phyloP scores from a whole-genome alignment of 2,797 vertebrate genomes.

The Euthynnus affinis region DNA sequence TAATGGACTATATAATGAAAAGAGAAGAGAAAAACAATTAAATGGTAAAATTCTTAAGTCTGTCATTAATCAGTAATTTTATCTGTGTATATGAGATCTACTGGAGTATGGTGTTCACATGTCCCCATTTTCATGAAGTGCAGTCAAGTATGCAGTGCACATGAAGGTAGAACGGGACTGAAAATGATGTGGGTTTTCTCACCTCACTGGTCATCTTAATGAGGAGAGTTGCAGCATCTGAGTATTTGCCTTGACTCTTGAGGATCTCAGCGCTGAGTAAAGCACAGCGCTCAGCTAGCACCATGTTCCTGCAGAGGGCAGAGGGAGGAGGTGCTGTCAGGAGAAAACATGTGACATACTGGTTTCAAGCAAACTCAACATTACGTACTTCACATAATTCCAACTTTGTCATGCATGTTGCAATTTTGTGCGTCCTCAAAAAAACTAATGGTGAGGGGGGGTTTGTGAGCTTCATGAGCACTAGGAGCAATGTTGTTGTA shows the following conservation, averaged over 20 bases:
- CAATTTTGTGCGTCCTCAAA: neutral
- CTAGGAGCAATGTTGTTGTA: neutral
- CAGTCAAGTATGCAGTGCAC: neutral
- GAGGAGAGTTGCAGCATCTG: constrained; percentile 95
- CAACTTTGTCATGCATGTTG: neutral
- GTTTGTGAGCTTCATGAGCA: neutral
- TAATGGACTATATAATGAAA: no score
- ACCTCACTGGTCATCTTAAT: constrained; percentile 99
- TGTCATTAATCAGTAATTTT: neutral
- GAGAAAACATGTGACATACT: neutral
- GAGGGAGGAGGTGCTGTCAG: neutral
- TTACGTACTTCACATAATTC: neutral
- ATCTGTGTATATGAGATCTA: neutral
- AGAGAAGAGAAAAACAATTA: neutral
- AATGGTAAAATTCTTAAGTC: neutral
- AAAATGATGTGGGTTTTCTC: constrained; percentile 36
- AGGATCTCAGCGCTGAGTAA: constrained; percentile 96
- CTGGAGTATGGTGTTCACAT: neutral
- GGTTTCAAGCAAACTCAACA: no score
- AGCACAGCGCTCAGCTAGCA: constrained; percentile 96
- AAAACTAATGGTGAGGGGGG: neutral
- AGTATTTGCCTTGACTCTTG: constrained; percentile 97
- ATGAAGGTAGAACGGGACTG: neutral
- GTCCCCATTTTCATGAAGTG: no score
- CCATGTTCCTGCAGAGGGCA: constrained; percentile 89